These are phyloP conservation scores for Cyanoderma ruficeps DNA, from an alignment of 2,113 vertebrate species.

Conservation along the genomic window DNA sequence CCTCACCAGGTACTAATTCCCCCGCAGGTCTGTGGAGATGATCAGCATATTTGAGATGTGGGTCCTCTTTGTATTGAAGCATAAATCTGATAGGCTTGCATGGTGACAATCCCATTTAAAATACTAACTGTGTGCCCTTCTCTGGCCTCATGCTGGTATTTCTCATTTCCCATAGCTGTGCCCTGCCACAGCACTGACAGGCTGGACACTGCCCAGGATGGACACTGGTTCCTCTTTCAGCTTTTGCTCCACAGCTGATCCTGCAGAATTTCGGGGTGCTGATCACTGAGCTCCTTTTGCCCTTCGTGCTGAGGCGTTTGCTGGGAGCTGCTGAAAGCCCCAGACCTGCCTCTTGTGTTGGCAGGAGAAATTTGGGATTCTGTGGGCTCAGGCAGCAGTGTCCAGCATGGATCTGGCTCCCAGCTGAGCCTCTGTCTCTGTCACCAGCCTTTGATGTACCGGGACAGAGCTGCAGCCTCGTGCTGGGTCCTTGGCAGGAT, in stretches of 20 bases:
- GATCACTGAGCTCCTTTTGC: neutral
- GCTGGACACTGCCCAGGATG: neutral
- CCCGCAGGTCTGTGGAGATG: neutral
- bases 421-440: neutral
- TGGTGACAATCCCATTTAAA: neutral
- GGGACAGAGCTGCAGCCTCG: neutral
- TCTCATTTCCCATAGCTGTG: neutral
- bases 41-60: neutral
- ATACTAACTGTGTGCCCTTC: neutral
- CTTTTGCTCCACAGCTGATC: neutral
- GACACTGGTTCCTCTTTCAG: neutral
- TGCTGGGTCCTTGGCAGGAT: neutral
- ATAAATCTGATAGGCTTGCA: neutral
- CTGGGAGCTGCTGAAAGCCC: neutral
- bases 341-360: neutral
- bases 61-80: neutral
- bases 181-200: accelerated
- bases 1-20: neutral
- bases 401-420: accelerated
- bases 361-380: neutral
- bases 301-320: accelerated
- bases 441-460: neutral
- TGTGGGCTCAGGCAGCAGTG: neutral
- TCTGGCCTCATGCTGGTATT: neutral
- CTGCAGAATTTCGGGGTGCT: accelerated